Base-by-base conservation (phyloP, 2,113 vertebrate species). In the Microtus ochrogaster region DNA sequence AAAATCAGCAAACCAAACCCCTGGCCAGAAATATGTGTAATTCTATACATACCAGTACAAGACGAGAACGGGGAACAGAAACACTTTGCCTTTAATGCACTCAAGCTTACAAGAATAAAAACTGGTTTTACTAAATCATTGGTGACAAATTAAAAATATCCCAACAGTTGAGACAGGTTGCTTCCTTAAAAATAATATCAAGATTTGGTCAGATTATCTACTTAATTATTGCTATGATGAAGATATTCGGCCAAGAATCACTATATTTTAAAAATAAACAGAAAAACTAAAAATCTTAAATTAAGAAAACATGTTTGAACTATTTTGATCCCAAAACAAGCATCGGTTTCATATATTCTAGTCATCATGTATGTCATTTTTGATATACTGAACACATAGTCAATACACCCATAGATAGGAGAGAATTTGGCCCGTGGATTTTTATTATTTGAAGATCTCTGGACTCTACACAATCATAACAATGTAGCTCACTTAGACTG, bases 21-120 rank as follows among this genome's bases (percentile, higher is more conserved):
- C 36, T 58, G 97, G 93, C 96, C 94, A 98, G 33, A 97, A 98
- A 96, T 96, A 33, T 97, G 10, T 90, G 61, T 95, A 97, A 97
- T 95, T 94, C 90, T 96, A 95, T 78, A 95, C 94, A 89, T 30
- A 63, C 93, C 55, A 90, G 93, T 39, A 96, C 79, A 98, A 87
- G 86, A 97, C 11, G 5, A 52, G 22, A 0, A 0, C 4, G 4
- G 30, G 77, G 58, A 81, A 44, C 81, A 97, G 98, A 96, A 89
- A 49, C 49, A 49, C 92, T 61, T 92, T 96, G 92, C 9, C 91
- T 76, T 81, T 76, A 92, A 85, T 52, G 96, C 28, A 95, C 7
- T 2, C 0, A 74, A 94, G 36, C 7, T 74, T 96, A 17, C 78
- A 94, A 79, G 66, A 82, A 81, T 86, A 89, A 97, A 87, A 55